These are phyloP conservation scores for Cryptoprocta ferox DNA, from an alignment of 2,797 vertebrate genomes.

Conservation along the genomic window DNA sequence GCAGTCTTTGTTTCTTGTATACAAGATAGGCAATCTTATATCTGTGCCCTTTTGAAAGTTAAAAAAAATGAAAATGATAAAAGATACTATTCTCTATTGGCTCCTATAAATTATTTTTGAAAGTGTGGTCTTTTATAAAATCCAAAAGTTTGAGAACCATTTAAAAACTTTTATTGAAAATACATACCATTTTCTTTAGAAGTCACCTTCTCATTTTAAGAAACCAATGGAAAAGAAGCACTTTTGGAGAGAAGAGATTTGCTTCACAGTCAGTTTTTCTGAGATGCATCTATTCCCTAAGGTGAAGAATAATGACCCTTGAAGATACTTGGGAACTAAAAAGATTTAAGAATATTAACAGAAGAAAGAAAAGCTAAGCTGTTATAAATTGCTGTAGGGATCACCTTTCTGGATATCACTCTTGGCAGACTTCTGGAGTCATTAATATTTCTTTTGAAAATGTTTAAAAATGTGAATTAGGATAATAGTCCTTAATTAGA, in stretches of 20 bases:
- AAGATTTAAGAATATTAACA: slow-evolving; percentile 37
- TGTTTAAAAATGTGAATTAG: neutral
- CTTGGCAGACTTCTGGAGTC: neutral
- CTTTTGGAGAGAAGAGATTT: neutral
- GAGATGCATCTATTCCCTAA: neutral
- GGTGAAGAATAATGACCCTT: slow-evolving; percentile 29
- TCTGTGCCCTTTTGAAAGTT: neutral
- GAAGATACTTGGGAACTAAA: slow-evolving; percentile 39
- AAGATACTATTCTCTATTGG: neutral
- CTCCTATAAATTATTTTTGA: neutral
- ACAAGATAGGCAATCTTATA: neutral
- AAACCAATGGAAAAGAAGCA: neutral
- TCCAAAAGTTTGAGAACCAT: neutral
- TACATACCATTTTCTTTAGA: neutral
- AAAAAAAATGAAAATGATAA: neutral
- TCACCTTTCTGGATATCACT: neutral
- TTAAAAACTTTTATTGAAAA: neutral
- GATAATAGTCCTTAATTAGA: slow-evolving; percentile 34
- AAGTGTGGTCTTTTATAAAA: neutral
- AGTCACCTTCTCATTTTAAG: slow-evolving; percentile 7
- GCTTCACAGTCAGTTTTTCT: neutral
- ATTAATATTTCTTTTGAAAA: slow-evolving; percentile 44
- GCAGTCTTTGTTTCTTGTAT: neutral
- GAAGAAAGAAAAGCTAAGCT: slow-evolving; percentile 51
- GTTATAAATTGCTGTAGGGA: slow-evolving; percentile 41